Evolutionary conservation across 1,140 invertebrate species (phyloP).

Genomic region (Agrypnia vestita): DNA sequence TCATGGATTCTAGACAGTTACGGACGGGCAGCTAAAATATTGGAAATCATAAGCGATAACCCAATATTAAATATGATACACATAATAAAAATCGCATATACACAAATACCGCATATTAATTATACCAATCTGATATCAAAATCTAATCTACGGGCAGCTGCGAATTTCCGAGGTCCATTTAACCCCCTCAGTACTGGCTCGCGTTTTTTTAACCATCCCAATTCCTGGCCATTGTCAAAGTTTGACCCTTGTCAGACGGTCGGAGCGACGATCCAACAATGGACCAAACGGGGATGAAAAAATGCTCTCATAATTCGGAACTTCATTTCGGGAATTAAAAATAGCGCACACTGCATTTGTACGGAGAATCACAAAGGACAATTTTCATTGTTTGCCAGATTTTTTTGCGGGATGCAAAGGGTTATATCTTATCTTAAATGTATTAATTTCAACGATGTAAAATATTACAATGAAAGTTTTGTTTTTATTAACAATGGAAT

Average conservation of each 20-base stretch:
- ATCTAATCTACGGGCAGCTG: constrained; percentile 29
- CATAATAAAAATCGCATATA: no score
- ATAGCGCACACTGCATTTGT: not conserved
- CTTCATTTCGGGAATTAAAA: not conserved
- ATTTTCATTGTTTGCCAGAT: not conserved
- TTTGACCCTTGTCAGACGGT: constrained; percentile 30
- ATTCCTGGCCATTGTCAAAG: constrained; percentile 18
- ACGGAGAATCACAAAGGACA: not conserved
- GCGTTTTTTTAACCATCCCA: constrained; percentile 6
- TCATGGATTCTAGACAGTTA: no score
- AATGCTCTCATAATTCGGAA: not conserved
- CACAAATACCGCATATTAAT: not conserved
- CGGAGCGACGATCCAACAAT: constrained; percentile 17
- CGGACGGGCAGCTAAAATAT: no score
- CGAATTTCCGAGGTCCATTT: constrained; percentile 31
- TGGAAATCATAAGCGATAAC: no score
- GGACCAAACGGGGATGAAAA: not conserved
- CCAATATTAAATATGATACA: no score
- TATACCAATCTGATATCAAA: constrained; percentile 17
- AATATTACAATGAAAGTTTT: no score
- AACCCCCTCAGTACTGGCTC: constrained; percentile 12
- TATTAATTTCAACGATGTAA: constrained; percentile 5
- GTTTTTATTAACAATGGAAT: no score
- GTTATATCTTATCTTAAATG: constrained; percentile 16
- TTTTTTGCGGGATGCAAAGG: constrained; percentile 1